Base-by-base conservation (phyloP, 2,888 invertebrate species). In the Melinaea menophilus region DNA sequence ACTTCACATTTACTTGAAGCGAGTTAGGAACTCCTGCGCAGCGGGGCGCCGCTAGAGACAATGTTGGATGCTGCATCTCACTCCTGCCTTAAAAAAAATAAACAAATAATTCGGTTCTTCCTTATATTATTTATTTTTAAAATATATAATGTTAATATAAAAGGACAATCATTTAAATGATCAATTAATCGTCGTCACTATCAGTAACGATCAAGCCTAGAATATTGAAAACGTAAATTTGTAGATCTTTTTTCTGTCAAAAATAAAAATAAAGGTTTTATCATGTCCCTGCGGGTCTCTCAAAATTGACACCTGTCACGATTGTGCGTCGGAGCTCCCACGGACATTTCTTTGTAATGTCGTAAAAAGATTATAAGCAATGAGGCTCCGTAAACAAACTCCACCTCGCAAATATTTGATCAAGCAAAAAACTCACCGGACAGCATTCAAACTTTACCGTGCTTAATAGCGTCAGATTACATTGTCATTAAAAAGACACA, bases 291-390 rank as follows among this genome's bases (percentile, higher is more conserved):
- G 70, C 65, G 63, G 61, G 66, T 71, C 68, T 71, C 69, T 71
- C 71, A 75, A 75, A 75, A 75, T 73, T 74, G 75, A 75, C 75
- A 75, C 74, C 75, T 75, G 75, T 75, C 75, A 72, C 64, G 68
- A 71, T 67, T 66, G 64, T 68, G 65, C 70, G 62, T 66, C 62
- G 59, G 58, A 62, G 73, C 73, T 73, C 74, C 73, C 74, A 74
- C 72, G 70, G 69, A 72, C 72, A 62, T 66, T 66, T 65, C 68
- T 67, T 71, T 67, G 72, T 68, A 56, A 54, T 65, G 58, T 65
- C 65, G 58, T 67, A 63, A 64, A 61, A 66, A 71, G 66, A 65
- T 69, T 66, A 68, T 66, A 58, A 66, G 71, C 68, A 67, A 67
- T 67, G 68, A 69, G 69, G 63, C 67, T 58, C 61, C 62, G 68